phyloP scores from a whole-genome alignment of 2,113 vertebrate species.

The Peucedramus taeniatus region DNA sequence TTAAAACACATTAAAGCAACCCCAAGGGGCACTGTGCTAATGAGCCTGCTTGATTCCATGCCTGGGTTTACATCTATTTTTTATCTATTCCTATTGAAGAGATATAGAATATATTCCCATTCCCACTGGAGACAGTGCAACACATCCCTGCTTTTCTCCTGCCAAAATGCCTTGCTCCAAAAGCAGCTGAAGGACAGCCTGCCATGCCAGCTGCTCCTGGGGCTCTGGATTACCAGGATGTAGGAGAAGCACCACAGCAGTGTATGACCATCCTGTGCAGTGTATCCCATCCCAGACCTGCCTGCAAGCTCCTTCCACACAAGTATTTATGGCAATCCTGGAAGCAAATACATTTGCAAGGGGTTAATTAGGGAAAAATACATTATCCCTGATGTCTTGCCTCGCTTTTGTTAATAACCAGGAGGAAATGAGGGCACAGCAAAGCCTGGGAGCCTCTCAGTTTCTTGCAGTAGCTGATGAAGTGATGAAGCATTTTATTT shows the following conservation, averaged over 20 bases:
- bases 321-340: neutral
- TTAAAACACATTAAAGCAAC: neutral
- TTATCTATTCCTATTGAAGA: neutral
- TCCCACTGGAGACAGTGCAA: neutral
- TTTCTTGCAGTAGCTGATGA: neutral
- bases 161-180: neutral
- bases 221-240: neutral
- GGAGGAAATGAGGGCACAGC: neutral
- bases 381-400: neutral
- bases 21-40: neutral
- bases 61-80: neutral
- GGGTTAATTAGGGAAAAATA: neutral
- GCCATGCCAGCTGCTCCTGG: neutral
- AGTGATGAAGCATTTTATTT: neutral
- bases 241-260: neutral
- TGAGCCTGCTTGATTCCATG: neutral
- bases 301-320: neutral
- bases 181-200: neutral
- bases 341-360: neutral
- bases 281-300: neutral
- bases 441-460: neutral
- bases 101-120: neutral
- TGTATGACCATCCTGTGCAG: fast-evolving
- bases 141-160: neutral
- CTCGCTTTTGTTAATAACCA: neutral